phyloP scores from a whole-genome alignment of 2,888 invertebrate species.

The Nomada lathburiana region DNA sequence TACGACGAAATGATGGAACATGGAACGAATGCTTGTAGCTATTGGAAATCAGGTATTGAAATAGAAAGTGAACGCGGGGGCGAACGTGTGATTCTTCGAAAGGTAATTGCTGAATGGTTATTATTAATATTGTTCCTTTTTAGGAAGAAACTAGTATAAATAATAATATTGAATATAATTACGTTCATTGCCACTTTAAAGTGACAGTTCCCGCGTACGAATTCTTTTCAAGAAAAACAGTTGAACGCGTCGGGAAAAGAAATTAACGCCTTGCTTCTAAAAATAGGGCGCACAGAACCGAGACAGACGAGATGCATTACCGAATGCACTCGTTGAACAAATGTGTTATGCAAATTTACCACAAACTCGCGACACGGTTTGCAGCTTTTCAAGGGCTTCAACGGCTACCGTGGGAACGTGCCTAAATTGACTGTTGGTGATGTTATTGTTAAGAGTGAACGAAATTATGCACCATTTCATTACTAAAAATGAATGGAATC shows the following conservation, averaged over 20 bases:
- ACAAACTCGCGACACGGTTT: conserved; percentile 40
- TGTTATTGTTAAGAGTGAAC: conserved; percentile 51
- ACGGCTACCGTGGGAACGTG: conserved; percentile 36
- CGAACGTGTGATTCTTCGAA: neutral
- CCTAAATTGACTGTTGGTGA: conserved; percentile 40
- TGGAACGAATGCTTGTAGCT: no score
- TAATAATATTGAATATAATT: no score
- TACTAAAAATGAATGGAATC: conserved; percentile 42
- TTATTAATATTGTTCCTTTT: no score
- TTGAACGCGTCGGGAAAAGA: neutral
- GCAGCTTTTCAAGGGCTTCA: conserved; percentile 24
- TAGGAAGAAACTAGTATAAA: no score
- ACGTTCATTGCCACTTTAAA: no score
- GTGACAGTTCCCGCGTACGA: no score
- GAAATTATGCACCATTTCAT: conserved; percentile 48
- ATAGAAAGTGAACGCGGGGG: neutral
- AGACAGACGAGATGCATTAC: conserved; percentile 11
- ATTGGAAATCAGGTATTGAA: neutral
- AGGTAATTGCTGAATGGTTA: neutral
- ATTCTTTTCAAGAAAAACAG: no score
- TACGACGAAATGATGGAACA: no score
- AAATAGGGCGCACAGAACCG: conserved; percentile 8
- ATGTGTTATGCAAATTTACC: conserved; percentile 53
- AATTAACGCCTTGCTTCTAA: conserved; percentile 19
- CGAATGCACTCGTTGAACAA: conserved; percentile 9